Conservation (phyloP, 2,797 vertebrate species). For the Tapera naevia region DNA sequence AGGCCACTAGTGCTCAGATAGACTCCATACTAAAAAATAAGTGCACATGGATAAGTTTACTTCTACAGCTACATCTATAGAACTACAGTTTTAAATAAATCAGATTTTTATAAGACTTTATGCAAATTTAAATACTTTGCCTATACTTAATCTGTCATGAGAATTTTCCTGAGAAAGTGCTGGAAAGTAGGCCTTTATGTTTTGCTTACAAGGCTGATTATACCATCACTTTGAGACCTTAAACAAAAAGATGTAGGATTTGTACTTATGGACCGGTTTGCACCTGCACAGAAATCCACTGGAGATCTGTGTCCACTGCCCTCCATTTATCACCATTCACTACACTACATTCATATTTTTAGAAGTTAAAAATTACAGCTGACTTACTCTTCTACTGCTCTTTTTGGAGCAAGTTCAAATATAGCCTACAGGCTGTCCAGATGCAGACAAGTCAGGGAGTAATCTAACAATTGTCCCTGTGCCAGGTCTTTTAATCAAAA, state of each 20-base stretch:
- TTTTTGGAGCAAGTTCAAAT: neutral
- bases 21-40: neutral
- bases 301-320: neutral
- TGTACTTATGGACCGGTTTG: neutral
- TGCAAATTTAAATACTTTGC: neutral
- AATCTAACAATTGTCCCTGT: neutral
- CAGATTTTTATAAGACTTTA: neutral
- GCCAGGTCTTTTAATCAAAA: neutral
- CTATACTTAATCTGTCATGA: neutral
- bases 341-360: neutral
- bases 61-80: neutral
- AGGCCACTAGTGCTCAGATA: neutral
- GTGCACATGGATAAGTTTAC: neutral
- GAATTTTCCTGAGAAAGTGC: neutral
- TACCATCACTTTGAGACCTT: neutral
- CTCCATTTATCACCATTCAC: neutral
- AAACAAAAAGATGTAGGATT: neutral
- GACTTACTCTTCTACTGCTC: neutral
- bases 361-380: neutral
- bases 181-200: neutral
- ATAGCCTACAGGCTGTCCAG: neutral
- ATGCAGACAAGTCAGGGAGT: neutral
- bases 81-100: neutral
- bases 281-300: neutral
- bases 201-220: neutral